Evolutionary conservation across 2,113 vertebrate genomes (phyloP).

Genomic region (Malurus melanocephalus): DNA sequence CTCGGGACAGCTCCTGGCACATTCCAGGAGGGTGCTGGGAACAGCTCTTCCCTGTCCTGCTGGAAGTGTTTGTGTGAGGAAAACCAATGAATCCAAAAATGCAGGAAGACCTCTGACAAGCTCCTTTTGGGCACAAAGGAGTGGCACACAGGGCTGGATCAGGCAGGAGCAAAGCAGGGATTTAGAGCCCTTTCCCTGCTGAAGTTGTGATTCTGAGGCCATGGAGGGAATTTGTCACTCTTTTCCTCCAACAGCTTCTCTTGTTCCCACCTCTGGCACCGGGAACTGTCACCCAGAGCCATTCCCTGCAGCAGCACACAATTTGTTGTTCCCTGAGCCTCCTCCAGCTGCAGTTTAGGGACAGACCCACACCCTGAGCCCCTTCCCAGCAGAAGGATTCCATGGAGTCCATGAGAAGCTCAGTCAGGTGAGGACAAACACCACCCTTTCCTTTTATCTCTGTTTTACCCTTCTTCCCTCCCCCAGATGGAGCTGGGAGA

Average conservation of each 20-base stretch:
- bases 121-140: background rate
- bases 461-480: background rate
- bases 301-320: background rate
- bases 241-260: background rate
- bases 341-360: background rate
- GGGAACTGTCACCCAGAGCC: background rate
- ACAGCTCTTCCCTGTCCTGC: background rate
- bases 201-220: background rate
- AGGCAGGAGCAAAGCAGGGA: background rate
- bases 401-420: background rate
- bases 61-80: background rate
- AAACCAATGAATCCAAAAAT: conserved; percentile 18
- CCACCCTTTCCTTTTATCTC: background rate
- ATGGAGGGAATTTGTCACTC: background rate
- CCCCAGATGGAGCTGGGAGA: too few species aligned
- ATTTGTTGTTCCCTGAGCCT: background rate
- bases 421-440: background rate
- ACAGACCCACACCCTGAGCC: background rate
- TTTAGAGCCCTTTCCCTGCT: background rate
- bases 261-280: background rate
- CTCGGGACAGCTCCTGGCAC: too few species aligned
- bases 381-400: background rate
- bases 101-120: background rate
- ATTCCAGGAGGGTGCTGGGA: too few species aligned
- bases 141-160: background rate